Base-by-base conservation (phyloP, 2,113 vertebrate species). In the Dasyprocta punctata region DNA sequence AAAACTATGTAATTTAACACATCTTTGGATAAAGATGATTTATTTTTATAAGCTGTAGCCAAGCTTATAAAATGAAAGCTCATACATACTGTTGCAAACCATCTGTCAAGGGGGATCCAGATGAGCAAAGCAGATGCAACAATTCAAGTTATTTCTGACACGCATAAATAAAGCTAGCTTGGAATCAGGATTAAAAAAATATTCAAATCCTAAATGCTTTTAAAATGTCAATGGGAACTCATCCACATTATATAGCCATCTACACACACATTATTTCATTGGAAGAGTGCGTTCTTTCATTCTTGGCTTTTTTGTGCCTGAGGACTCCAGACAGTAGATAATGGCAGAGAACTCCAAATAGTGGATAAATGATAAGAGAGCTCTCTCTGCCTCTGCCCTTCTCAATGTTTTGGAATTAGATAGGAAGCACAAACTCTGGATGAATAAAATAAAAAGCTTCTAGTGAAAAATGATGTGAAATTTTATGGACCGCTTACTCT, bases 101-200 rank as follows among this genome's bases (percentile, higher is more conserved):
- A 98, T 98, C 98, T 99, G 98, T 97, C 98, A 98, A 96, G 98
- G 97, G 97, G 98, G 97, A 98, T 97, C 97, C 97, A 98, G 98
- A 98, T 95, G 97, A 98, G 84, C 95, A 97, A 98, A 98, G 97
- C 97, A 99, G 98, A 98, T 98, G 98, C 92, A 97, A 93, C 97
- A 98, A 98, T 97, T 96, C 90, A 97, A 98, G 95, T 41, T 96
- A 95, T 97, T 98, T 98, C 97, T 98, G 75, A 98, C 95, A 96
- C 89, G 96, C 82, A 92, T 90, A 95, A 97, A 98, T 97, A 98
- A 98, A 98, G 92, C 47, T 75, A 93, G 86, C 95, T 98, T 88
- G 75, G 97, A 98, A 97, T 96, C 28, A 92, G 73, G 49, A 97
- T 89, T 86, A 97, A 97, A 98, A 98, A 94, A 98, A 92, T 95